Evolutionary conservation across 1,140 invertebrate species (phyloP), one percentile per base, ranked within the genome.

Genomic region (Odontomachus brunneus): DNA sequence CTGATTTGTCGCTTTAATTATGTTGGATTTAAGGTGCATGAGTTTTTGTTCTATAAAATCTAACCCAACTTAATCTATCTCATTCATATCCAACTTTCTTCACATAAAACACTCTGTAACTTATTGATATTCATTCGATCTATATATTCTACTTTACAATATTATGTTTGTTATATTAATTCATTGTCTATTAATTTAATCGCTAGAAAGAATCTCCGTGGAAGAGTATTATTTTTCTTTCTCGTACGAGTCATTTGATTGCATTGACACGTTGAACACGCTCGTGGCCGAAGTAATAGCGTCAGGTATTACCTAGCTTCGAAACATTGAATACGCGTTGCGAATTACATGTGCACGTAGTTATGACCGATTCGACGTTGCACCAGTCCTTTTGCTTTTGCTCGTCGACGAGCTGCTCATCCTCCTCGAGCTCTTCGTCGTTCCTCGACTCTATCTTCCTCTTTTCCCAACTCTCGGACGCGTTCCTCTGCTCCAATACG

Each of bases 321-420:
- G 51, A 22, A 14, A 71, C 49, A n/a, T 15, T 15, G 22, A 53
- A 24, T 48, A 44, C 38, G 1, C 22, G 22, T 24, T 65, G 26
- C 14, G 38, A 11, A 24, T 65, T 66, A 38, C 74, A 76, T 12
- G 74, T 76, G 19, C 74, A 76, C 4, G 29, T 66, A 15, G 5
- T 44, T 66, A 51, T 53, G 1, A 11, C 33, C 5, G 33, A 22
- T 3, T 78, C 62, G n/a, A 66, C 19, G n/a, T 72, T 62, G 9
- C 1, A 9, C 12, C 14, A 62, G 0, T 87, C 78, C 26, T n/a
- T n/a, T 62, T 78, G 48, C 12, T 33, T 74, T 11, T 71, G 53
- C 11, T 71, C 65, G 0, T 51, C 76, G 0, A 48, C 2, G 7
- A 66, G 33, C 9, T 44, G 22, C n/a, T 84, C 76, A 0, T 15